Percentiles rank a stretch among this genome's conserved stretches.
phyloP scores from a whole-genome alignment of 2,888 invertebrate genomes.

The Pristionchus mayeri region DNA sequence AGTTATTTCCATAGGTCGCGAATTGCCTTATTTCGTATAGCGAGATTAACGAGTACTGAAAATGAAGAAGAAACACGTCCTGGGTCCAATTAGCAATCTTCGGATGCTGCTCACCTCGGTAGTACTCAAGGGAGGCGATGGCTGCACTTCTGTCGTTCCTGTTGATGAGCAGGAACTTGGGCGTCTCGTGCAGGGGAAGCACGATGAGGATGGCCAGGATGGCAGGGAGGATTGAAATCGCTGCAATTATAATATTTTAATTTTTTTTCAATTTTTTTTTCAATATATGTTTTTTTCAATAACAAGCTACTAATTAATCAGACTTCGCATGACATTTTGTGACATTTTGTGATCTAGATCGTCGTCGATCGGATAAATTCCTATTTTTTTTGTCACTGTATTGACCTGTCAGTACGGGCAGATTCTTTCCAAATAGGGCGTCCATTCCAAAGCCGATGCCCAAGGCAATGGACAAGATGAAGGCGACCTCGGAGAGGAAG shows the following conservation, averaged over 20 bases:
- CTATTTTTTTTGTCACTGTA: too few species aligned
- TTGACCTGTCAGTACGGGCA: constrained; percentile 50
- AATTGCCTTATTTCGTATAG: not conserved
- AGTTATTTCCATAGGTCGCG: too few species aligned
- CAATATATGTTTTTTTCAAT: too few species aligned
- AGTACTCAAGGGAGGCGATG: constrained; percentile 57
- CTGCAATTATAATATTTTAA: too few species aligned
- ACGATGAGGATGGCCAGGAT: constrained; percentile 60
- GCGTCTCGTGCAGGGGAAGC: constrained; percentile 65
- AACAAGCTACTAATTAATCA: too few species aligned
- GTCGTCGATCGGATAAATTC: too few species aligned
- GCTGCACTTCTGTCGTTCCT: constrained; percentile 54
- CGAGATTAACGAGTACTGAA: too few species aligned
- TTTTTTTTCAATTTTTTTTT: too few species aligned
- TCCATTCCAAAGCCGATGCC: constrained; percentile 68
- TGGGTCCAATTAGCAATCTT: too few species aligned
- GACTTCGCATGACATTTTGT: too few species aligned
- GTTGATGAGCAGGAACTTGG: constrained; percentile 64
- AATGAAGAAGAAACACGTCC: too few species aligned
- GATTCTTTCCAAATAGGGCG: constrained; percentile 49
- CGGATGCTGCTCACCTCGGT: constrained; percentile 58
- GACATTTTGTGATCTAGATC: too few species aligned
- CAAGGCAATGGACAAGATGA: constrained; percentile 57
- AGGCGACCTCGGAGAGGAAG: constrained; percentile 63
- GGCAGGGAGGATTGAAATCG: constrained; percentile 60